These are phyloP conservation scores for Pinctada fucata DNA, from an alignment of 2,888 invertebrate species.

Conservation along the genomic window DNA sequence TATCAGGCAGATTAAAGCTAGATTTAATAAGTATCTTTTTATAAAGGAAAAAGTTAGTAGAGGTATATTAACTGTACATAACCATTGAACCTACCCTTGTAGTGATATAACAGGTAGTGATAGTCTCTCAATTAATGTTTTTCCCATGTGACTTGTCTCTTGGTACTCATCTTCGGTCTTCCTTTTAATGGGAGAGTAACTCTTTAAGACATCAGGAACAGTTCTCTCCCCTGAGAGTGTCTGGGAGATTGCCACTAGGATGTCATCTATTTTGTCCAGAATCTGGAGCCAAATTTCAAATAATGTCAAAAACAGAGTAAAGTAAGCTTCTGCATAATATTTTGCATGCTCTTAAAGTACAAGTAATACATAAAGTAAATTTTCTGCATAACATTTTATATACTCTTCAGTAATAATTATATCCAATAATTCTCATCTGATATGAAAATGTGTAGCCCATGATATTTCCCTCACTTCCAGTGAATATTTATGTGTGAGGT, in stretches of 20 bases:
- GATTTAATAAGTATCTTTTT: no score
- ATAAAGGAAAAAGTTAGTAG: no score
- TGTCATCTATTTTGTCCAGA: constrained; percentile 65
- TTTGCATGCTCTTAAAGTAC: neutral
- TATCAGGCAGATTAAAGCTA: no score
- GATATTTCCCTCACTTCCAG: no score
- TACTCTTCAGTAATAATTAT: no score
- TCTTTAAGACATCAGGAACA: constrained; percentile 59
- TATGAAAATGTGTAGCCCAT: no score
- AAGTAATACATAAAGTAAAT: no score
- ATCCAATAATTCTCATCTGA: no score
- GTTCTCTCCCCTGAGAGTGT: constrained; percentile 65
- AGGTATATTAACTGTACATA: no score
- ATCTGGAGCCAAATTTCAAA: constrained; percentile 52
- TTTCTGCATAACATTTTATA: no score
- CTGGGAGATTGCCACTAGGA: constrained; percentile 68
- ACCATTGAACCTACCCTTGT: constrained; percentile 62
- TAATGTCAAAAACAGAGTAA: neutral
- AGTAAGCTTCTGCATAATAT: neutral
- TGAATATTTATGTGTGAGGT: no score
- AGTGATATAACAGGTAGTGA: constrained; percentile 66
- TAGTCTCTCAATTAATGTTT: constrained; percentile 69
- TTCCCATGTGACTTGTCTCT: constrained; percentile 67
- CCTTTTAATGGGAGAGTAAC: constrained; percentile 57
- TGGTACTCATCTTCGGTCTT: constrained; percentile 62